Base-by-base conservation (phyloP, 2,113 vertebrate species). In the Antidorcas marsupialis region DNA sequence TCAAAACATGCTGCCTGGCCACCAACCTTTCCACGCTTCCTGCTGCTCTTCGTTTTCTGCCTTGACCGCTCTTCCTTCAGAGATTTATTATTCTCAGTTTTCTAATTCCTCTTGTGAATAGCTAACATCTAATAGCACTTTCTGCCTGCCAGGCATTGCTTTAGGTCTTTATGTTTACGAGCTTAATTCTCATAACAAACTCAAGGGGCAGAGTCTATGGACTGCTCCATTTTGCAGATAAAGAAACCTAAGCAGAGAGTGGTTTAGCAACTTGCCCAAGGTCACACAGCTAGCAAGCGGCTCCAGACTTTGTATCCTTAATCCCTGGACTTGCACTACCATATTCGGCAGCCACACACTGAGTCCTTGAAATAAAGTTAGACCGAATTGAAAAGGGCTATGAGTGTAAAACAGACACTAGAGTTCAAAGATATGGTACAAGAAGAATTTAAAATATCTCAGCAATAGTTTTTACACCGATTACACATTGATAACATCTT, bases 211-310 rank as follows among this genome's bases (percentile, higher is more conserved):
- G 47, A 25, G 57, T 83, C 86, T 64, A 23, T 55, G n/a, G n/a
- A 53, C 14, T 36, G 57, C 6, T 47, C 93, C 62, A 89, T 84
- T 94, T 87, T 50, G 87, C 47, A 94, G 92, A 81, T 30, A 55
- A 94, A 83, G 62, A 93, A 95, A 55, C 33, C 1, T 6, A 96
- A 95, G 78, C 62, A 60, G n/a, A 67, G 74, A 93, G 71, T 33
- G 7, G 57, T 87, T 96, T 17, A 19, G 62, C 60, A 36, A 76
- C 86, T 78, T 27, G 28, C 60, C 12, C 45, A 23, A 59, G 5
- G 43, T 55, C 92, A 74, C 87, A 83, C 23, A 87, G 78, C 47
- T 33, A n/a, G 50, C 25, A 30, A 67, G 64, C 0, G 1, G 53
- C 53, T 93, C 59, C 45, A 45, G 76, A 36, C 36, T 85, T 74